A percentile compares a stretch with the other conserved stretches of the same genome.
Conservation (phyloP, 2,888 invertebrate species). For the Hymenopus coronatus region DNA sequence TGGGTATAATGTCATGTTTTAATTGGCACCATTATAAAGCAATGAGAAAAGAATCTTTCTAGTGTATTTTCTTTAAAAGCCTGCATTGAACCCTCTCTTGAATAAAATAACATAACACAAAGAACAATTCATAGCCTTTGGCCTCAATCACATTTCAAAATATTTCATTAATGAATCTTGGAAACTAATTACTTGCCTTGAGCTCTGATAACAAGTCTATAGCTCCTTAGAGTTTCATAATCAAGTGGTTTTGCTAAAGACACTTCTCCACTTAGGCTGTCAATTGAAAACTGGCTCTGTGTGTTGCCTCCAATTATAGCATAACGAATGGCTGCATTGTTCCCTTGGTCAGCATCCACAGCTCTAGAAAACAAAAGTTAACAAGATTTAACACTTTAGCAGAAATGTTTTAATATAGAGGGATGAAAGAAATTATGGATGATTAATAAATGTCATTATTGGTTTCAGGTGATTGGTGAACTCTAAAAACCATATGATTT, state of each 20-base stretch:
- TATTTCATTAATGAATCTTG: not conserved
- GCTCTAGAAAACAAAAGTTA: constrained; percentile 57
- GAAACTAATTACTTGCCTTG: constrained; percentile 57
- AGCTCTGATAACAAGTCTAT: constrained; percentile 86
- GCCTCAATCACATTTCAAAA: not conserved
- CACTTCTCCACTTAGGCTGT: constrained; percentile 88
- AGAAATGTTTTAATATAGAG: too few species aligned
- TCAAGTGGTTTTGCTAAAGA: constrained; percentile 83
- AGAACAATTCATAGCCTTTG: too few species aligned
- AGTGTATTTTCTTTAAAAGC: too few species aligned
- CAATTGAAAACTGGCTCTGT: constrained; percentile 90
- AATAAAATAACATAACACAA: too few species aligned
- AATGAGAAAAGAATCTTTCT: too few species aligned
- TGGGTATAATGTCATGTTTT: too few species aligned
- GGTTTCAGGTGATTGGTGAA: too few species aligned
- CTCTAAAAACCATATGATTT: too few species aligned
- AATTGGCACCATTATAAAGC: too few species aligned
- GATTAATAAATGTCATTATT: too few species aligned
- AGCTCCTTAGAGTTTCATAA: constrained; percentile 82
- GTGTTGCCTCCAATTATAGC: constrained; percentile 95
- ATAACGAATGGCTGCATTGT: constrained; percentile 90
- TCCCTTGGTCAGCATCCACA: constrained; percentile 87
- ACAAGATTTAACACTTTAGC: not conserved
- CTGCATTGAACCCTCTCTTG: too few species aligned
- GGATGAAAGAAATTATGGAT: too few species aligned